Evolutionary conservation across 2,888 invertebrate genomes (phyloP).

Genomic region (Eudemis profundana): DNA sequence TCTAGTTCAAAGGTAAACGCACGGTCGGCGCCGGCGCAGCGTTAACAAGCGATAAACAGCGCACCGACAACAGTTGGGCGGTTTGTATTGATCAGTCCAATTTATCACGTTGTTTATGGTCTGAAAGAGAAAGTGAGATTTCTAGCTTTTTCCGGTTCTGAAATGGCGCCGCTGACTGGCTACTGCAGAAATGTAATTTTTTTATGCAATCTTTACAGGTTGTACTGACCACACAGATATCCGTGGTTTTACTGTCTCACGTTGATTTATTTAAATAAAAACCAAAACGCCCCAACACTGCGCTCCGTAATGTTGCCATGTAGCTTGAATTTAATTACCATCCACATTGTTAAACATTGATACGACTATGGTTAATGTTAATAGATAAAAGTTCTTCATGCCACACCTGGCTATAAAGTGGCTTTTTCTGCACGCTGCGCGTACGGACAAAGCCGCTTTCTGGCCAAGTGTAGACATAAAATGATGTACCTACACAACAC

Average conservation of each 20-base stretch:
- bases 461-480: too few relatives aligned
- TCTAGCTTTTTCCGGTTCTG: too few relatives aligned
- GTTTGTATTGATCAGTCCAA: not conserved
- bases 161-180: too few relatives aligned
- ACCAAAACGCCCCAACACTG: too few relatives aligned
- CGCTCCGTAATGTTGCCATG: conserved; percentile 9
- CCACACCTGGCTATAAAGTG: too few relatives aligned
- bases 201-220: conserved; percentile 15
- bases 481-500: too few relatives aligned
- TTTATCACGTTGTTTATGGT: conserved; percentile 3
- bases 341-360: conserved; percentile 2
- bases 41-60: conserved; percentile 56
- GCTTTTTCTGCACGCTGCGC: too few relatives aligned
- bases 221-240: conserved; percentile 42
- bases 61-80: conserved; percentile 18
- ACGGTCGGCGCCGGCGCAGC: conserved; percentile 50
- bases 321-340: conserved; percentile 14
- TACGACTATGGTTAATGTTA: not conserved
- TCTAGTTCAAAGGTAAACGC: conserved; percentile 64
- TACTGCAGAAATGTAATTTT: too few relatives aligned
- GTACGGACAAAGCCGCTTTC: too few relatives aligned
- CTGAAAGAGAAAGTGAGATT: conserved; percentile 23
- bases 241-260: conserved; percentile 33
- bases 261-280: conserved; percentile 29
- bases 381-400: too few relatives aligned